A percentile compares a stretch with the other conserved stretches of the same genome.
Evolutionary conservation across 2,888 invertebrate species (phyloP).

Genomic region (Trissonchulus latispiculum): DNA sequence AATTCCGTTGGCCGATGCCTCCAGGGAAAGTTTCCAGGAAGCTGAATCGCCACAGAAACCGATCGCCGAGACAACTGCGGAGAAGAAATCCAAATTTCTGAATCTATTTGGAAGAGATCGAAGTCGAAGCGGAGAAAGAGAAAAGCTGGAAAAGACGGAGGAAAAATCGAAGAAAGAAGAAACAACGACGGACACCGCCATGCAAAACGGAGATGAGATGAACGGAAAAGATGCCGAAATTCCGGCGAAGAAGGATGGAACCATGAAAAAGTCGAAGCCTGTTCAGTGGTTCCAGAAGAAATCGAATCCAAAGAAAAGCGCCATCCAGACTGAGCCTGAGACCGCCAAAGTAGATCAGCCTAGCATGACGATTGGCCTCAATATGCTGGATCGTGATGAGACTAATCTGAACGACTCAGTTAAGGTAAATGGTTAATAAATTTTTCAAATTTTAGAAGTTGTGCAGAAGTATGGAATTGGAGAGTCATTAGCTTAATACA

Average conservation of each 20-base stretch:
- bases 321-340: background rate
- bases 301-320: background rate
- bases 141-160: background rate
- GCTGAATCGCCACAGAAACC: too few species aligned
- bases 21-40: too few species aligned
- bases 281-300: background rate
- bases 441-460: background rate
- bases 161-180: background rate
- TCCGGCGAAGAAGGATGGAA: background rate
- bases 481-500: too few species aligned
- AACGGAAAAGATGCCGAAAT: too few species aligned
- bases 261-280: background rate
- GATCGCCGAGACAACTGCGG: background rate
- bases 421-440: slow-evolving; percentile 37
- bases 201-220: background rate
- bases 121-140: background rate
- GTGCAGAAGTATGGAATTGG: too few species aligned
- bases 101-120: background rate
- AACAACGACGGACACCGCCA: background rate
- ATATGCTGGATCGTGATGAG: slow-evolving; percentile 45
- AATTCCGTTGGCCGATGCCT: too few species aligned
- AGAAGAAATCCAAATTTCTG: slow-evolving; percentile 7
- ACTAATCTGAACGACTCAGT: slow-evolving; percentile 38
- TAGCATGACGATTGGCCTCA: slow-evolving; percentile 41
- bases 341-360: slow-evolving; percentile 23